Percentiles rank a stretch among this genome's conserved stretches.
Conservation (phyloP, 2,888 invertebrate genomes). For the Stictocephala bisonia region DNA sequence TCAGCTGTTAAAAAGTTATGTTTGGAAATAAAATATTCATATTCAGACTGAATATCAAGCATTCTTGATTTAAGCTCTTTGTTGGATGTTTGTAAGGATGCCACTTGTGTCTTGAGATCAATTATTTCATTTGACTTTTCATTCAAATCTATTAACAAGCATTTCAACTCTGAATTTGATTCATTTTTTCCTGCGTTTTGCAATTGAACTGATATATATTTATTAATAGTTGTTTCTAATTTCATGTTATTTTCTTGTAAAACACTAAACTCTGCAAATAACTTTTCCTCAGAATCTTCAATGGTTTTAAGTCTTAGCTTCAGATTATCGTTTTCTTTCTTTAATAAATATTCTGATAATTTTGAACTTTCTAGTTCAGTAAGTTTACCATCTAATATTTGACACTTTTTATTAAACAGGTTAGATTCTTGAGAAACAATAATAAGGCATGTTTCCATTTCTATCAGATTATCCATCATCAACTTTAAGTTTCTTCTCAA, state of each 20-base stretch:
- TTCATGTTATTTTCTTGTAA: background rate
- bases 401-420: slow-evolving; percentile 10
- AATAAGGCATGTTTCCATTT: slow-evolving; percentile 11
- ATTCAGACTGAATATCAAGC: background rate
- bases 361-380: slow-evolving; percentile 21
- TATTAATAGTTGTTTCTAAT: background rate
- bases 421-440: background rate
- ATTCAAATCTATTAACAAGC: slow-evolving; percentile 6
- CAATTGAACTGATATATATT: background rate
- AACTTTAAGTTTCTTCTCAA: background rate
- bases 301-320: background rate
- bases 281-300: background rate
- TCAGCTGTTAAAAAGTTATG: slow-evolving; percentile 3
- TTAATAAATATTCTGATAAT: slow-evolving; percentile 7
- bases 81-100: background rate
- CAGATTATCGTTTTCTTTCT: slow-evolving; percentile 24
- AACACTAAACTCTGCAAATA: background rate
- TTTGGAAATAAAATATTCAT: slow-evolving; percentile 5
- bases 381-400: slow-evolving; percentile 1
- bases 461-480: background rate
- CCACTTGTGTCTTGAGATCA: background rate
- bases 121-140: slow-evolving; percentile 15
- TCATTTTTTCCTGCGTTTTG: background rate
- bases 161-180: slow-evolving; percentile 1
- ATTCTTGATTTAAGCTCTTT: slow-evolving; percentile 1